phyloP scores from a whole-genome alignment of 2,888 invertebrate genomes.

The Lypha dubia region DNA sequence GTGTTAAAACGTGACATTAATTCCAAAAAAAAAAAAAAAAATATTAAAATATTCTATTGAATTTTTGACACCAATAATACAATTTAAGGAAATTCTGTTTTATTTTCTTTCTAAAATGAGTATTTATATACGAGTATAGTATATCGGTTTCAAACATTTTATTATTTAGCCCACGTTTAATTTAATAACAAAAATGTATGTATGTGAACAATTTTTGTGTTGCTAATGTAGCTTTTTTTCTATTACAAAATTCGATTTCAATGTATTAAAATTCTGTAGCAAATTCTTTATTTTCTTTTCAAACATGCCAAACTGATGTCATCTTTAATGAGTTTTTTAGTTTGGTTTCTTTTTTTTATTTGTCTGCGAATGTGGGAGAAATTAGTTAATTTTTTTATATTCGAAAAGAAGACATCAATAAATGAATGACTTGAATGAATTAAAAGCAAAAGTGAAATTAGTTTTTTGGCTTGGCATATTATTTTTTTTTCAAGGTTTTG shows the following conservation, averaged over 20 bases:
- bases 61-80: not conserved
- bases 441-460: slow-evolving; percentile 8
- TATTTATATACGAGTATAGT: not conserved
- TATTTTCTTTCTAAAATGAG: not conserved
- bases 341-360: not conserved
- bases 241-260: not conserved
- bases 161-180: slow-evolving; percentile 45
- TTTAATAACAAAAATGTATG: not conserved
- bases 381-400: not conserved
- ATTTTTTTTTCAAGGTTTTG: not conserved
- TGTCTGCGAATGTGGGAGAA: slow-evolving; percentile 8
- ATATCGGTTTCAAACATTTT: too few species aligned
- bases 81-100: not conserved
- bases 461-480: not conserved
- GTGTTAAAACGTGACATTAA: slow-evolving; percentile 45
- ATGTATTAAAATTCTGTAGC: slow-evolving; percentile 30
- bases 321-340: slow-evolving; percentile 43
- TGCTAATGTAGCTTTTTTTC: not conserved
- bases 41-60: not conserved
- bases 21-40: slow-evolving; percentile 20
- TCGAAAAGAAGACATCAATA: slow-evolving; percentile 3
- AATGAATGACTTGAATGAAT: too few species aligned
- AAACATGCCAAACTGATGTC: slow-evolving; percentile 46
- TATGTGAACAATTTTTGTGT: slow-evolving; percentile 5
- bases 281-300: slow-evolving; percentile 43